Base-by-base conservation (phyloP, 2,888 invertebrate species). In the Steinernema carpocapsae region DNA sequence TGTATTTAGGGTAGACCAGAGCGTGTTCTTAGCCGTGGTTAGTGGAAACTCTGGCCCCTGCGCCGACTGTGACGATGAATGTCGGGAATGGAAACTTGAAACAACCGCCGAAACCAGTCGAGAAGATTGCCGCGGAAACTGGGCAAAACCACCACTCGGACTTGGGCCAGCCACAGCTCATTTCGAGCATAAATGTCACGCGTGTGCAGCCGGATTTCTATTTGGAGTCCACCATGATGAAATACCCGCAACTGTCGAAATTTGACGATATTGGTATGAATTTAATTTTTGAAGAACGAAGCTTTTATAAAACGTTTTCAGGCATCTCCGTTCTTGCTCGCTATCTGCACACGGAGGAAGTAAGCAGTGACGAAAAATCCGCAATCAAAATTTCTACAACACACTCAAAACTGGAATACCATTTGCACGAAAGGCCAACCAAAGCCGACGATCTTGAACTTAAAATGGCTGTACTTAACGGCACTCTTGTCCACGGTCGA, bases 251-350 rank as follows among this genome's bases (percentile, higher is more conserved):
- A 7, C 74, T 83, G 12, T 77, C 78, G 46, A 83, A 82, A 72
- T 72, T 83, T n/a, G 84, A 78, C n/a, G 80, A 84, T 43, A 77
- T 80, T 29, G 79, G 79, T 79, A 37, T 14, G 72, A 6, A 3
- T 10, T 3, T 6, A 24, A 32, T 10, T 22, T 24, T 12, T 12
- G 17, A 12, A 42, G n/a, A n/a, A n/a, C n/a, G n/a, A n/a, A n/a
- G n/a, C n/a, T n/a, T n/a, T n/a, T n/a, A n/a, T n/a, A n/a, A n/a
- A n/a, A n/a, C 32, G 52, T 17, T 76, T 82, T 71, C 81, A 86
- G 92, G 93, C 88, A 88, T 93, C 72, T 91, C 92, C 19, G 88
- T 92, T 74, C 89, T 93, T 37, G 91, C 92, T 0, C 91, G 91
- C 78, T 91, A 91, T 78, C 86, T 93, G 70, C 91, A 91, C 78